Evolutionary conservation across 1,140 invertebrate genomes (phyloP).

Genomic region (Laodelphax striatellus): DNA sequence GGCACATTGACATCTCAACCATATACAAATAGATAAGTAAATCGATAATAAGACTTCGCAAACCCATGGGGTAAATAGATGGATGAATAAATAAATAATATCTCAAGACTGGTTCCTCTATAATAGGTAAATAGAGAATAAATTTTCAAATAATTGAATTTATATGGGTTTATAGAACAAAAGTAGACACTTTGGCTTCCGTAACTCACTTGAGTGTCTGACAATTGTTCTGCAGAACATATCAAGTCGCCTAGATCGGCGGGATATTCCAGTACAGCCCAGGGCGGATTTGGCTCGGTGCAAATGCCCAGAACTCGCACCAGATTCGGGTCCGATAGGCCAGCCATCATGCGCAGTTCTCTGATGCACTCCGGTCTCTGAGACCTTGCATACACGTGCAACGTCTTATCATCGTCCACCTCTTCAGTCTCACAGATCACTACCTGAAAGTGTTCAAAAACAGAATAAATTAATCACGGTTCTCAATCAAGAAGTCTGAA

Average conservation of each 20-base stretch:
- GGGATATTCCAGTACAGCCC: conserved; percentile 63
- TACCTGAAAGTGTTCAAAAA: conserved; percentile 2
- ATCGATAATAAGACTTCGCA: no score
- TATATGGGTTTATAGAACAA: no score
- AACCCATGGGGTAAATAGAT: no score
- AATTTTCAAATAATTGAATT: no score
- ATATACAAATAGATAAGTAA: no score
- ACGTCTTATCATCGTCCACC: conserved; percentile 23
- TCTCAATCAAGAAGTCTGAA: no score
- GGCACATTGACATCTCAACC: no score
- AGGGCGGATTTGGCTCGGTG: conserved; percentile 45
- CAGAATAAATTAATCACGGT: no score
- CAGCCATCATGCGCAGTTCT: conserved; percentile 61
- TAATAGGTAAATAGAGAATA: no score
- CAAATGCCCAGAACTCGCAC: conserved; percentile 61
- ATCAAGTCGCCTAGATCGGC: conserved; percentile 68
- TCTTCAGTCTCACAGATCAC: conserved; percentile 16
- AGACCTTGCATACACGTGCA: conserved; percentile 25
- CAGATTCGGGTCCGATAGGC: conserved; percentile 60
- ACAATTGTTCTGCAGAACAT: conserved; percentile 37
- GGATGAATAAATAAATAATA: no score
- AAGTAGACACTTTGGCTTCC: no score
- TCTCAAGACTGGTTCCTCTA: no score
- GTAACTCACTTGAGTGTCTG: conserved; percentile 19
- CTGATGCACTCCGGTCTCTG: conserved; percentile 35